phyloP scores from a whole-genome alignment of 2,888 invertebrate genomes.

The Strigamia maritima region DNA sequence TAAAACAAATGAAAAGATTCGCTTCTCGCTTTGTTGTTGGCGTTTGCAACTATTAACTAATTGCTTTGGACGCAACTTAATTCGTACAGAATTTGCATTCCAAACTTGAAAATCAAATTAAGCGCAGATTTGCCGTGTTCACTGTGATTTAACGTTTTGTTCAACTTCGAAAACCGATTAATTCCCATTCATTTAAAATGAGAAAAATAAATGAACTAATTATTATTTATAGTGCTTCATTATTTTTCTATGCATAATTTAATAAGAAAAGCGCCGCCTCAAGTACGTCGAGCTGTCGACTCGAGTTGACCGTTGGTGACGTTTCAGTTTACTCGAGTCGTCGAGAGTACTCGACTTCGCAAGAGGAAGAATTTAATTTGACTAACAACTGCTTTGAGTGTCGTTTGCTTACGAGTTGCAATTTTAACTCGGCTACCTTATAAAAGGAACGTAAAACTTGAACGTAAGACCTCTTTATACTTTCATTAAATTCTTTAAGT shows the following conservation, averaged over 20 bases:
- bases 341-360: not conserved
- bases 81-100: not conserved
- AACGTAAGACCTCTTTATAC: not conserved
- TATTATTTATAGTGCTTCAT: too few relatives aligned
- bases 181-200: too few relatives aligned
- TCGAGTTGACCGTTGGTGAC: not conserved
- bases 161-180: too few relatives aligned
- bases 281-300: too few relatives aligned
- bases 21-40: not conserved
- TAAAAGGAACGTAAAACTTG: not conserved
- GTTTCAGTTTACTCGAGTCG: not conserved
- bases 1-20: not conserved
- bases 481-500: not conserved
- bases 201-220: too few relatives aligned
- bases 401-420: slow-evolving; percentile 21
- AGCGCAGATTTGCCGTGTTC: not conserved
- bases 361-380: not conserved
- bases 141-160: not conserved
- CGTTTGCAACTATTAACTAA: slow-evolving; percentile 10
- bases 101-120: not conserved
- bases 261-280: not conserved
- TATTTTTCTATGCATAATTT: not conserved
- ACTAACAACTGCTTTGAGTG: slow-evolving; percentile 24
- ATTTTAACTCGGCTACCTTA: not conserved
- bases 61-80: slow-evolving; percentile 9